These are phyloP conservation scores for Alethe diademata DNA, from an alignment of 2,113 vertebrate species.

Conservation along the genomic window DNA sequence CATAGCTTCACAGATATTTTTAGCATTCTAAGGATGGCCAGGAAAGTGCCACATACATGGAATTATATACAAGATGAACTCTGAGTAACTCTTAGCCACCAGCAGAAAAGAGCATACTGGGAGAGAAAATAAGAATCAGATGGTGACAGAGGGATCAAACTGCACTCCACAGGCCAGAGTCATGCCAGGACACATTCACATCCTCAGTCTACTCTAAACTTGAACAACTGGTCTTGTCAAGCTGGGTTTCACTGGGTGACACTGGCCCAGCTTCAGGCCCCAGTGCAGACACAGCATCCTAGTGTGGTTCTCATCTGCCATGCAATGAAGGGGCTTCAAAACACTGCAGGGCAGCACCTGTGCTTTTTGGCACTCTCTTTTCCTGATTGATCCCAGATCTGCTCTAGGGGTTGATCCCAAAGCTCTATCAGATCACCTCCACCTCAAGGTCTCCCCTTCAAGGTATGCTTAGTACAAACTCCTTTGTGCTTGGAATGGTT, in stretches of 20 bases:
- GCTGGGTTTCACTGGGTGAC: fast-evolving
- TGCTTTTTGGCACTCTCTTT: not conserved
- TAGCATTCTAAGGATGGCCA: not conserved
- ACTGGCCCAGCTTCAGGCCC: not conserved
- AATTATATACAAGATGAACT: not conserved
- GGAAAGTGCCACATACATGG: not conserved
- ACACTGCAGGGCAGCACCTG: not conserved
- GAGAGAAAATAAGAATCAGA: not conserved
- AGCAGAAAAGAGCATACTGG: not conserved
- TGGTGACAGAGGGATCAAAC: not conserved
- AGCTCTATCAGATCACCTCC: not conserved
- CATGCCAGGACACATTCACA: not conserved
- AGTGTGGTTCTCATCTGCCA: not conserved
- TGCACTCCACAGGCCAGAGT: not conserved
- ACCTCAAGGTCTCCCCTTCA: not conserved
- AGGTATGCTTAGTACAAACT: not conserved
- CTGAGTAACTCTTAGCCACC: not conserved
- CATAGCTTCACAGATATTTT: not conserved
- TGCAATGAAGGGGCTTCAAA: not conserved
- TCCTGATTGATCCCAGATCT: not conserved
- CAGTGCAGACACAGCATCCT: not conserved
- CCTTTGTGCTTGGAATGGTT: not conserved
- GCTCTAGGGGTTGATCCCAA: not conserved
- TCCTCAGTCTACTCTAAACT: not conserved
- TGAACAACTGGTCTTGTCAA: not conserved